phyloP scores from a whole-genome alignment of 30 jellyfish, hydroid and myxozoan species.

The Aurelia sp. region DNA sequence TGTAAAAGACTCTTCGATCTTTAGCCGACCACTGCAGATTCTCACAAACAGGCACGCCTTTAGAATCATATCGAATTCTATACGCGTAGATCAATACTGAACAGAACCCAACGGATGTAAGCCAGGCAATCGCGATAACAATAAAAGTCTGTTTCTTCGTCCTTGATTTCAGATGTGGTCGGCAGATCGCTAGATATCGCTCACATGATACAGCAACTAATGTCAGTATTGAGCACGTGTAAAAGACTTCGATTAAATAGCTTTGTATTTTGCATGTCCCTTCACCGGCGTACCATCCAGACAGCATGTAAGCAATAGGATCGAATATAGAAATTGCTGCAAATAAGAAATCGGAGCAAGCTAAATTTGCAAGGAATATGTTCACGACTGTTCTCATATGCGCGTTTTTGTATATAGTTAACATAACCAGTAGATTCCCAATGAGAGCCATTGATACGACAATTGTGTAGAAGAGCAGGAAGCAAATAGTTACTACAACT shows the following conservation, averaged over 20 bases:
- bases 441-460: conserved; percentile 63
- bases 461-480: conserved; percentile 53
- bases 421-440: conserved; percentile 72
- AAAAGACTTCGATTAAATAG: conserved; percentile 79
- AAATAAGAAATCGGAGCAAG: conserved; percentile 83
- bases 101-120: conserved; percentile 74
- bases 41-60: conserved; percentile 62
- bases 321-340: conserved; percentile 76
- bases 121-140: conserved; percentile 58
- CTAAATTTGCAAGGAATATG: conserved; percentile 76
- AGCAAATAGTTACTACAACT: conserved; percentile 32
- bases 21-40: conserved; percentile 79
- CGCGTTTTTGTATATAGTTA: conserved; percentile 64
- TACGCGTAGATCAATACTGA: conserved; percentile 78
- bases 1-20: conserved; percentile 67
- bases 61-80: conserved; percentile 37
- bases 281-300: conserved; percentile 83
- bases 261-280: conserved; percentile 86
- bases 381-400: conserved; percentile 86
- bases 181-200: conserved; percentile 87
- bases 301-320: conserved; percentile 60
- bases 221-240: conserved; percentile 84
- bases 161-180: conserved; percentile 70
- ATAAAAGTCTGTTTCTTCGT: conserved; percentile 47
- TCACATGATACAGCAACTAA: conserved; percentile 89